These are phyloP conservation scores for Catostomus latipinnis DNA, from an alignment of 2,797 vertebrate genomes.

Conservation along the genomic window DNA sequence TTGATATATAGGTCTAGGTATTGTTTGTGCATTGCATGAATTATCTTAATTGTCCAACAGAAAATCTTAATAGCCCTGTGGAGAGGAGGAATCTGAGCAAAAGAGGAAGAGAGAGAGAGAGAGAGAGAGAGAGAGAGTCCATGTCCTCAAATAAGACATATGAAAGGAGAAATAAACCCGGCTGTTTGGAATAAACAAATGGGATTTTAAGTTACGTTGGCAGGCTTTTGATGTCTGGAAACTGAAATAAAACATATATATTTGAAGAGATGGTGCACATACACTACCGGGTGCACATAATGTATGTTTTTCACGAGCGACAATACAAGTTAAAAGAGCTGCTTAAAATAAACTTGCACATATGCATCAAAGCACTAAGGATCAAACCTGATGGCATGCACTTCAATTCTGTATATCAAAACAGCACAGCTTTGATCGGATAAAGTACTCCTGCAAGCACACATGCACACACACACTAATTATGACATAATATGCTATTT, in stretches of 20 bases:
- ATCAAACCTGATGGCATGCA: slow-evolving; percentile 30
- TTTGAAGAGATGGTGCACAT: slow-evolving; percentile 8
- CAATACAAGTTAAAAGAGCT: slow-evolving; percentile 43
- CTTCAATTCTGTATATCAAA: slow-evolving; percentile 18
- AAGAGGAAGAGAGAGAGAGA: slow-evolving; percentile 3
- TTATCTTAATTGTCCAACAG: slow-evolving; percentile 68
- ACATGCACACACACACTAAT: too few species aligned
- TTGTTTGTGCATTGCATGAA: slow-evolving; percentile 68
- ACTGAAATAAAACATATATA: slow-evolving; percentile 44
- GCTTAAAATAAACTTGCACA: slow-evolving; percentile 40
- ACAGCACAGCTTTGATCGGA: slow-evolving; percentile 44
- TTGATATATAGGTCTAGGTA: slow-evolving; percentile 66
- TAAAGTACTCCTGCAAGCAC: slow-evolving; percentile 42
- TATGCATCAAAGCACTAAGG: slow-evolving; percentile 24
- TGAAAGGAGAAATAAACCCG: slow-evolving; percentile 47
- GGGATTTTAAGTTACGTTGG: slow-evolving; percentile 54
- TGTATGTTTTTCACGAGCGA: slow-evolving; percentile 18
- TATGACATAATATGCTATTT: not conserved
- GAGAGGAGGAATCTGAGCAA: slow-evolving; percentile 29
- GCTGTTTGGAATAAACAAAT: slow-evolving; percentile 57
- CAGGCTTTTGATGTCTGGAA: slow-evolving; percentile 59
- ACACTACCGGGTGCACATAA: slow-evolving; percentile 16
- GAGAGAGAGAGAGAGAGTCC: not conserved
- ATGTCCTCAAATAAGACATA: slow-evolving; percentile 41
- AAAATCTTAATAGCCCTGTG: slow-evolving; percentile 58